Conservation (phyloP, 1,140 invertebrate species). For the Whitmania pigra region DNA sequence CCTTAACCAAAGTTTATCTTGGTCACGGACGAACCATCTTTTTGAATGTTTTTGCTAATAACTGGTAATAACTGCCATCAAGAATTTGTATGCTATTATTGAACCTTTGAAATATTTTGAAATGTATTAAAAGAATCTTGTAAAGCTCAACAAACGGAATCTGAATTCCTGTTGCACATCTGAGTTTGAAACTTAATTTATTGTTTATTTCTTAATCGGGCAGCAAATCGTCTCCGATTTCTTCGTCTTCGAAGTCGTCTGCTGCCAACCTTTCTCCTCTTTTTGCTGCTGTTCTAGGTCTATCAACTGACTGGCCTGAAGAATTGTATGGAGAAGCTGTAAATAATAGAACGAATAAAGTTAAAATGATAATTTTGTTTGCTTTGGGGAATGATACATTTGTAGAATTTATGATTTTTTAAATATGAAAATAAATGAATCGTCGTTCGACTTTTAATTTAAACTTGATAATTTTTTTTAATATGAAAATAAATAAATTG, state of each 20-base stretch:
- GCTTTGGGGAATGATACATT: not conserved
- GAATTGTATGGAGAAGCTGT: slow-evolving; percentile 61
- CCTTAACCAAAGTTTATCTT: too few relatives aligned
- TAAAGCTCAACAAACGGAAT: too few relatives aligned
- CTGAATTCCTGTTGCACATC: too few relatives aligned
- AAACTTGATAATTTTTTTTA: too few relatives aligned
- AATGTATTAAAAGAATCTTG: too few relatives aligned
- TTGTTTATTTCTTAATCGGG: slow-evolving; percentile 52
- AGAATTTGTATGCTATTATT: too few relatives aligned
- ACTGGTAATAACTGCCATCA: too few relatives aligned
- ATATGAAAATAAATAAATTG: slow-evolving; percentile 27
- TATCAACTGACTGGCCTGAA: slow-evolving; percentile 56
- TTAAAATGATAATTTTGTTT: too few relatives aligned
- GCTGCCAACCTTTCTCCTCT: slow-evolving; percentile 45
- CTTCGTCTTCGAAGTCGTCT: slow-evolving; percentile 66
- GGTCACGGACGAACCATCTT: too few relatives aligned
- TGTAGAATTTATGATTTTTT: not conserved
- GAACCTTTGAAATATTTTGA: too few relatives aligned
- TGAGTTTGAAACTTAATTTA: too few relatives aligned
- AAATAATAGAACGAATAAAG: slow-evolving; percentile 29
- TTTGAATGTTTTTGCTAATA: too few relatives aligned
- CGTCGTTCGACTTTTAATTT: slow-evolving; percentile 28
- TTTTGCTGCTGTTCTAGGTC: slow-evolving; percentile 61
- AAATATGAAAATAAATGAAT: slow-evolving; percentile 26
- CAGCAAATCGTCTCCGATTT: slow-evolving; percentile 65